A percentile compares a stretch with the other conserved stretches of the same genome.
phyloP scores from a whole-genome alignment of 2,888 invertebrate genomes.

The Tortricodes alternella region DNA sequence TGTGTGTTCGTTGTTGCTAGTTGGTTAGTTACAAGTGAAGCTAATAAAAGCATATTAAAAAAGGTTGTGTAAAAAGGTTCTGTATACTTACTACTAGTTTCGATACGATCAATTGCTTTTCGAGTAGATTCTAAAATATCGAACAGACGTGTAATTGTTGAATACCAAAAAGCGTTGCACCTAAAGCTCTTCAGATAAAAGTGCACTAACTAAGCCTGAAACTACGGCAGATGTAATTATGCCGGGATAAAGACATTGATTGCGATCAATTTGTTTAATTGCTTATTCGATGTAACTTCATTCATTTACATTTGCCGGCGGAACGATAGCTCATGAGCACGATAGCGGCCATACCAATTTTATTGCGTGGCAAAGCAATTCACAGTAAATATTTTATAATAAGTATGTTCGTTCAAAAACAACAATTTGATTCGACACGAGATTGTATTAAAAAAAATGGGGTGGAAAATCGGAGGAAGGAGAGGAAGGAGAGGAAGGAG shows the following conservation, averaged over 20 bases:
- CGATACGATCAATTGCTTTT: not conserved
- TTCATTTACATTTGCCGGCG: conserved; percentile 3
- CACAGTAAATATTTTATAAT: too few species aligned
- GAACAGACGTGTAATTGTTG: conserved; percentile 6
- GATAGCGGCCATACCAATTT: not conserved
- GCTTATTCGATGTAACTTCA: conserved; percentile 1
- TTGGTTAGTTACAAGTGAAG: too few species aligned
- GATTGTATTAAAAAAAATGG: too few species aligned
- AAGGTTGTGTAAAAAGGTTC: too few species aligned
- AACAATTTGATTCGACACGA: too few species aligned
- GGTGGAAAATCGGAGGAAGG: too few species aligned
- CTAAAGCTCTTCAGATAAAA: conserved; percentile 18
- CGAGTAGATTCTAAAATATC: not conserved
- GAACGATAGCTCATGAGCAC: not conserved
- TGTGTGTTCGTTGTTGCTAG: too few species aligned
- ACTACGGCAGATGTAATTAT: conserved; percentile 19
- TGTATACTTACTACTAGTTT: too few species aligned
- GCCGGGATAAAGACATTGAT: conserved; percentile 17
- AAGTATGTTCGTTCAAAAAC: too few species aligned
- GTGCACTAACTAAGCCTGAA: conserved; percentile 11
- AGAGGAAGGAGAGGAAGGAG: too few species aligned
- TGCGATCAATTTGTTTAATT: conserved; percentile 23
- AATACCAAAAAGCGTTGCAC: conserved; percentile 4
- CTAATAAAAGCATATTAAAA: too few species aligned
- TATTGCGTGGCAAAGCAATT: too few species aligned